phyloP scores from a whole-genome alignment of 2,888 invertebrate species.

The Crematogaster levior region DNA sequence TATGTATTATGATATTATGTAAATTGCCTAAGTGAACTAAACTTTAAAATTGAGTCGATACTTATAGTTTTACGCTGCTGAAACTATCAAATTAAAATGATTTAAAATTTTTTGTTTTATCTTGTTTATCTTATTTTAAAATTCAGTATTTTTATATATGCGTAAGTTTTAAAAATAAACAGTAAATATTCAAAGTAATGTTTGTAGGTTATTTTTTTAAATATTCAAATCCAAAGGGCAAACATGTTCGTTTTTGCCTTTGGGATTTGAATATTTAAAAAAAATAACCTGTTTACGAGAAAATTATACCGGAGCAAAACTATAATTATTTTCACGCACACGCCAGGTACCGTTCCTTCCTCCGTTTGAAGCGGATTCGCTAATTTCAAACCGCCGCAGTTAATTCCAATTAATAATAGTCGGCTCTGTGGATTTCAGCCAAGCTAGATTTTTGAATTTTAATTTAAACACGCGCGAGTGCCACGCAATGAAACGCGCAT shows the following conservation, averaged over 20 bases:
- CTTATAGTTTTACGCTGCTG: neutral
- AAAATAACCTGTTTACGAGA: neutral
- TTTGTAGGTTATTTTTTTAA: no score
- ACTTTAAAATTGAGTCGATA: neutral
- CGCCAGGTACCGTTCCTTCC: neutral
- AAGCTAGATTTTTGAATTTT: slow-evolving; percentile 36
- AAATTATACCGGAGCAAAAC: neutral
- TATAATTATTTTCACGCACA: neutral
- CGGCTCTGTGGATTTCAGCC: slow-evolving; percentile 23
- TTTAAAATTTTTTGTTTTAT: neutral
- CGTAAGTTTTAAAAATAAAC: neutral
- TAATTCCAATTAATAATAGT: slow-evolving; percentile 52
- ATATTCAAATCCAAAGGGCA: no score
- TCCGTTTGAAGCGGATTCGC: neutral
- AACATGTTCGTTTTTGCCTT: no score
- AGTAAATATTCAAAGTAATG: no score
- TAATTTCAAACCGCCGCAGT: slow-evolving; percentile 6
- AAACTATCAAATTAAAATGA: neutral
- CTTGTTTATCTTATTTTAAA: neutral
- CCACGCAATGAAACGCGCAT: slow-evolving; percentile 39
- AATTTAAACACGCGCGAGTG: slow-evolving; percentile 19
- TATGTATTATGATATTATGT: neutral
- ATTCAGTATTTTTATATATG: neutral
- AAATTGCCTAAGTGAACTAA: neutral
- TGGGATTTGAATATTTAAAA: no score